Conservation (phyloP, 2,888 invertebrate species). For the Papilio demoleus region DNA sequence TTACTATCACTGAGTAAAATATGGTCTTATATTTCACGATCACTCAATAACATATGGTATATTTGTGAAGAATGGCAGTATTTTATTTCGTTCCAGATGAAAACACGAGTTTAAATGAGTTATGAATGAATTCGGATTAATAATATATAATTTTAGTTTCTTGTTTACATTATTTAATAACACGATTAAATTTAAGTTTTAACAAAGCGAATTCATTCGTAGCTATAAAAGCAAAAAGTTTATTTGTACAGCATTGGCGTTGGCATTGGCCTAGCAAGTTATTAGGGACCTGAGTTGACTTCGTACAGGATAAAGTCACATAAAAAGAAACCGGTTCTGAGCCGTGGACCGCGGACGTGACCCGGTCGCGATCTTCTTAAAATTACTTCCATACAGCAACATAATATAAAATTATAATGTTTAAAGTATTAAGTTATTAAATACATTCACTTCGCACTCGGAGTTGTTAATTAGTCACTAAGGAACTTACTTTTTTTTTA, state of each 20-base stretch:
- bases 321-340: slow-evolving; percentile 38
- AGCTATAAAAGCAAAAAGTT: slow-evolving; percentile 7
- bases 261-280: slow-evolving; percentile 19
- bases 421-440: not conserved
- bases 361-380: slow-evolving; percentile 9
- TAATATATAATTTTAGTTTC: no score
- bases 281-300: slow-evolving; percentile 30
- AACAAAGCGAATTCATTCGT: slow-evolving; percentile 1
- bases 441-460: no score
- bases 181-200: not conserved
- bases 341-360: slow-evolving; percentile 9
- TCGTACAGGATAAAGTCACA: slow-evolving; percentile 29
- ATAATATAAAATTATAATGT: not conserved
- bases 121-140: no score
- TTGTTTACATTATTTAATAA: no score
- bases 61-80: no score
- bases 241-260: slow-evolving; percentile 3
- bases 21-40: no score
- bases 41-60: no score
- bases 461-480: no score
- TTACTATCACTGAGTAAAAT: no score
- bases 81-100: no score
- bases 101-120: no score
- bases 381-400: not conserved
- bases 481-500: no score